Evolutionary conservation across 2,888 invertebrate species (phyloP).

Genomic region (Mongoloraphidia duomilia): DNA sequence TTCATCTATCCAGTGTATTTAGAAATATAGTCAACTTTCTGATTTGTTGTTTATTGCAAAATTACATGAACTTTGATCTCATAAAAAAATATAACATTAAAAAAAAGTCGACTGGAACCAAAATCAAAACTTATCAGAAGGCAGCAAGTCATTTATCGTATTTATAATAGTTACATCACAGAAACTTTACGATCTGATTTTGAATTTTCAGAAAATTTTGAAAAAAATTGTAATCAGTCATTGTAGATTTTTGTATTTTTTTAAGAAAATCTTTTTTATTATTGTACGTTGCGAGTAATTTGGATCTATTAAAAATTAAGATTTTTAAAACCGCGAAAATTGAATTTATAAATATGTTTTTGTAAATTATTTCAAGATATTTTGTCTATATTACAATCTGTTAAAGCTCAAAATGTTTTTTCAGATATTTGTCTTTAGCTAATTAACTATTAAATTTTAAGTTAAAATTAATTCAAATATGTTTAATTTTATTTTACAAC

Average conservation of each 20-base stretch:
- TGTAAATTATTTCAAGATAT: neutral
- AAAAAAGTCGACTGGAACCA: neutral
- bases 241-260: conserved; percentile 34
- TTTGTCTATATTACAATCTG: neutral
- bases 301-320: neutral
- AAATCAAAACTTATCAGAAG: neutral
- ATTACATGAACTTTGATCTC: too few species aligned
- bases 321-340: too few species aligned
- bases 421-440: too few species aligned
- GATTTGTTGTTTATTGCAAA: too few species aligned
- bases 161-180: conserved; percentile 2
- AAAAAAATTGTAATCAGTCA: conserved; percentile 11
- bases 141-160: neutral
- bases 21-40: too few species aligned
- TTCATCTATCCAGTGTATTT: too few species aligned
- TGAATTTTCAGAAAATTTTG: conserved; percentile 2
- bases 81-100: neutral
- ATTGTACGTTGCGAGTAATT: neutral
- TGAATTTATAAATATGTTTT: neutral
- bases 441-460: too few species aligned
- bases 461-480: conserved; percentile 1
- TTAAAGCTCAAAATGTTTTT: too few species aligned
- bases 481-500: conserved; percentile 24
- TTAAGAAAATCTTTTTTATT: conserved; percentile 21
- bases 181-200: neutral